A percentile compares a stretch with the other conserved stretches of the same genome.
Evolutionary conservation across 2,113 vertebrate species (phyloP).

Genomic region (Fregetta grallaria): DNA sequence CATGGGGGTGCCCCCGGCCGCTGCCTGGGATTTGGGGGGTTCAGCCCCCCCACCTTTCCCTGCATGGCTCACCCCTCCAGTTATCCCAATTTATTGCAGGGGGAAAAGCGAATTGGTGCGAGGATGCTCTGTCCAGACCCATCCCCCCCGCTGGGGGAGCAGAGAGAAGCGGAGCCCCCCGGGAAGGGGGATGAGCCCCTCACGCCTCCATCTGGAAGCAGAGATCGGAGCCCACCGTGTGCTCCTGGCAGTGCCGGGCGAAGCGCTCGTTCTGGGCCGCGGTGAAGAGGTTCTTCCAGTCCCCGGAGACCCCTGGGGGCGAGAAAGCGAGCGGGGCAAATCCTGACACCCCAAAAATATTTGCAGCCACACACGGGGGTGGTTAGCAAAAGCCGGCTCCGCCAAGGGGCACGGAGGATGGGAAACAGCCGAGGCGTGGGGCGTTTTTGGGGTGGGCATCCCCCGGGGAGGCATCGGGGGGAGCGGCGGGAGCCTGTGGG

Average conservation of each 20-base stretch:
- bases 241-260: slow-evolving; percentile 47
- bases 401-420: background rate
- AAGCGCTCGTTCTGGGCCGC: slow-evolving; percentile 69
- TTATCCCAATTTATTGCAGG: background rate
- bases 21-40: background rate
- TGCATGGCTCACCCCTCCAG: background rate
- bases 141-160: rapidly evolving
- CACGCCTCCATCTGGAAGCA: slow-evolving; percentile 54
- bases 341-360: background rate
- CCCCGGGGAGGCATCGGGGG: background rate
- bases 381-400: rapidly evolving
- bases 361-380: background rate
- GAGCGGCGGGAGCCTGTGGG: background rate
- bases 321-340: background rate
- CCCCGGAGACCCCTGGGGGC: slow-evolving; percentile 39
- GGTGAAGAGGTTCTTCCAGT: slow-evolving; percentile 76
- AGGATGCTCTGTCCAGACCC: background rate
- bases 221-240: slow-evolving; percentile 53
- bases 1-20: rapidly evolving
- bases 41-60: background rate
- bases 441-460: background rate
- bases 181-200: background rate
- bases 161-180: background rate
- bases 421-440: background rate
- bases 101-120: rapidly evolving